phyloP scores from a whole-genome alignment of 2,797 vertebrate species.

The Rhabdomys pumilio region DNA sequence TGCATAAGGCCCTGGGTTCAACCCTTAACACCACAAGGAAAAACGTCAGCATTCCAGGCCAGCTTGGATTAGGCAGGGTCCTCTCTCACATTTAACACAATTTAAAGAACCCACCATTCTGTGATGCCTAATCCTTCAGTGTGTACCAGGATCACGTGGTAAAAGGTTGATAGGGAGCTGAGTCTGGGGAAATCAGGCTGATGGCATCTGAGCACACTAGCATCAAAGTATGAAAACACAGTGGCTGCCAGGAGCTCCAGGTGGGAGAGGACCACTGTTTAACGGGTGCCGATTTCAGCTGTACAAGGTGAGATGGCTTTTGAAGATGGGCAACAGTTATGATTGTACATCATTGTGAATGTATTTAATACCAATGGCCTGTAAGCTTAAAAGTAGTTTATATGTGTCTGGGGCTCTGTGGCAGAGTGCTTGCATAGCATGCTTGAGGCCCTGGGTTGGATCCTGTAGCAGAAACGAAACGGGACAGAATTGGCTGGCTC shows the following conservation, averaged over 20 bases:
- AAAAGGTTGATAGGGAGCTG: neutral
- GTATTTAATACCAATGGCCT: neutral
- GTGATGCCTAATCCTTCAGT: neutral
- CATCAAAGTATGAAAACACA: neutral
- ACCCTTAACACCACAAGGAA: neutral
- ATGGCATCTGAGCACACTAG: neutral
- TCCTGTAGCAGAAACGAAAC: neutral
- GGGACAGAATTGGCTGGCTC: neutral
- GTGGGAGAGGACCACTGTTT: neutral
- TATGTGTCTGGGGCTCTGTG: neutral
- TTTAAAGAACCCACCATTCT: slow-evolving; percentile 7
- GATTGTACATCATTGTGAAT: neutral
- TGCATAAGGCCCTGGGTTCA: neutral
- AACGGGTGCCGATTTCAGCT: neutral
- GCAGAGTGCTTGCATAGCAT: neutral
- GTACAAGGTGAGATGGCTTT: neutral
- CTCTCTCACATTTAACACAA: neutral
- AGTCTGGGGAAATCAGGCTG: neutral
- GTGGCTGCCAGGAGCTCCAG: neutral
- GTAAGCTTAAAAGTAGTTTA: neutral
- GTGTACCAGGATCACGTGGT: neutral
- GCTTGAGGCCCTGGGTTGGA: neutral
- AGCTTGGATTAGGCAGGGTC: neutral
- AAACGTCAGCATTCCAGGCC: neutral
- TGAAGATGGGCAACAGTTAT: neutral